Conservation (phyloP, 2,797 vertebrate species). For the Alca torda region DNA sequence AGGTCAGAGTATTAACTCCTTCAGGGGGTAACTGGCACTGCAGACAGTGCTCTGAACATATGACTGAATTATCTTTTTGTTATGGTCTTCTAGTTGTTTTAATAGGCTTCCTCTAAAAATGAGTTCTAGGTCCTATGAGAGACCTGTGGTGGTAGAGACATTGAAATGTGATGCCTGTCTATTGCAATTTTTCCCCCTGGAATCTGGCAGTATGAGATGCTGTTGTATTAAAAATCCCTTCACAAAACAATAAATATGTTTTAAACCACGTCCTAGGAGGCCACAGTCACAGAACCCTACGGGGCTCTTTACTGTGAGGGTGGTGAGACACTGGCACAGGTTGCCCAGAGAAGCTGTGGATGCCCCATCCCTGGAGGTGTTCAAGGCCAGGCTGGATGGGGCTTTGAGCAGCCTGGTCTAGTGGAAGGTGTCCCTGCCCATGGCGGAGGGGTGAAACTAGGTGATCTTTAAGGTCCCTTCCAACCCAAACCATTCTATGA, state of each 20-base stretch:
- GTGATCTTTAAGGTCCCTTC: not conserved
- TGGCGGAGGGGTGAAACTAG: not conserved
- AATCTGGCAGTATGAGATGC: not conserved
- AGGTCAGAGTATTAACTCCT: not conserved
- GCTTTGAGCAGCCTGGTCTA: not conserved
- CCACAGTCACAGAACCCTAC: not conserved
- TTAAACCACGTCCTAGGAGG: not conserved
- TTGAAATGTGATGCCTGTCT: rapidly evolving
- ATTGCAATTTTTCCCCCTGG: not conserved
- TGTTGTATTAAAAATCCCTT: not conserved
- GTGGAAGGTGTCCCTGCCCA: not conserved
- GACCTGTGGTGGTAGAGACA: not conserved
- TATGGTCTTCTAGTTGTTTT: not conserved
- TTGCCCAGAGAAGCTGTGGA: not conserved
- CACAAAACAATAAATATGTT: not conserved
- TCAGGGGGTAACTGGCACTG: not conserved
- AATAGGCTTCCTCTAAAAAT: not conserved
- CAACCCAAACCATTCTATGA: not conserved
- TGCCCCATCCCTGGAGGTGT: not conserved
- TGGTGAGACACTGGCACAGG: not conserved
- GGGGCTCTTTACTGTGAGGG: not conserved
- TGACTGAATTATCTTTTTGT: not conserved
- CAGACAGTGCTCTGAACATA: not conserved
- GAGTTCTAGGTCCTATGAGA: not conserved
- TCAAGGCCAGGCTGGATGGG: not conserved